Evolutionary conservation across 2,888 invertebrate species (phyloP), one percentile per base, ranked within the genome.

Genomic region (Melieria picta): DNA sequence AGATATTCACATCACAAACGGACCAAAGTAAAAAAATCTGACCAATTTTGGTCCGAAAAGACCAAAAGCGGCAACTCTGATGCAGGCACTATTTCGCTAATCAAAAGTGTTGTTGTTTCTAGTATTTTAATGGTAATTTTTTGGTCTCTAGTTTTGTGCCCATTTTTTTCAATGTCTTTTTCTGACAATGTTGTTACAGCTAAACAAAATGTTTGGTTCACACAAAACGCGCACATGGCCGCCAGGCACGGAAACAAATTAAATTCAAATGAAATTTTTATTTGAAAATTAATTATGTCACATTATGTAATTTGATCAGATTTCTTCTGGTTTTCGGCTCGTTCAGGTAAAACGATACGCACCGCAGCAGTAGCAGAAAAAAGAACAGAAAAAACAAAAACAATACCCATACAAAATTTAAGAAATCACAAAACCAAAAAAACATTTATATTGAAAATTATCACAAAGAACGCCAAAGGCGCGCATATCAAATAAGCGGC

Each of bases 271-370:
- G 48, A n/a, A 65, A 76, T 78, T 79, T 79, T 13, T 1, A 7
- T 57, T 80, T 77, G 75, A 80, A 76, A 85, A 85, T 84, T 85
- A 85, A 85, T 85, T 85, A 85, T 85, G 83, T 83, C 84, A 84
- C 81, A 84, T 85, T 85, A 85, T 82, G 84, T 84, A 84, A 84
- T 81, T 81, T 82, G 84, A 85, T 85, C 83, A 84, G 80, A 78
- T 77, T 75, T 75, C 71, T 72, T 75, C 73, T 70, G 66, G 69
- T 69, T 62, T 61, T 64, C 70, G 55, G 69, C 64, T 55, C 68
- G 48, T 46, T 68, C 11, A 42, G 43, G 11, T 52, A 64, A 72
- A 68, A 72, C 45, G 62, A 52, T 43, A 48, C 7, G 13, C 10
- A 42, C 11, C 6, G 43, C 45, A 16, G 48, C 50, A 42, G 47